Evolutionary conservation across 1,140 invertebrate species (phyloP), one percentile per base, ranked within the genome.

Genomic region (Aleiodes sp.): DNA sequence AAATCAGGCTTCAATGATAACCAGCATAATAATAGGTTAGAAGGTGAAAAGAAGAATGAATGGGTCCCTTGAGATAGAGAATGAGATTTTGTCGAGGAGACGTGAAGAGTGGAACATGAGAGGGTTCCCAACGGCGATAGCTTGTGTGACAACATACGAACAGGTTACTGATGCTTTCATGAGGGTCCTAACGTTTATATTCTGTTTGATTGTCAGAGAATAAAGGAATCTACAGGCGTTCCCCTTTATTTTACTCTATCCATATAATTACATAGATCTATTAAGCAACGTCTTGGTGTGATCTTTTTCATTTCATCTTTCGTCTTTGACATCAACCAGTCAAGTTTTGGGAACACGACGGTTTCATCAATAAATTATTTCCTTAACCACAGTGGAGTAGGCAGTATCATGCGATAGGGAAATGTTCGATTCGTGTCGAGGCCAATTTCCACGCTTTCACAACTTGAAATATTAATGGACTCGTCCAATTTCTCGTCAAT

Each of bases 111-210:
- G 37, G 10, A 39, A 39, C 3, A 39, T 2, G 3, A 9, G 61
- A 43, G 61, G 37, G 19, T 39, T 35, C 61, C 61, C 35, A 63
- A 63, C 37, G 37, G 61, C 37, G 61, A 62, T 31, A 62, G 35
- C 60, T 62, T 62, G 29, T 62, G 60, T 31, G 33, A 19, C 24
- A 35, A 63, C 33, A 63, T 52, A 14, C 33, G 61, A 63, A 63
- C 61, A 35, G 24, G 43, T 52, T 52, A 52, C 43, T 52, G 43
- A 52, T 21, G 43, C 43, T 52, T 52, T 52, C 59, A 61, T 62
- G 33, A 41, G 33, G 61, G 37, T 16, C 16, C 4, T 19, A 39
- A 63, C 12, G n/a, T 62, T 19, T 62, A 33, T 62, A 62, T 39
- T 39, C 37, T 14, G 43, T 52, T 16, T 33, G 31, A 33, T 8